A percentile compares a stretch with the other conserved stretches of the same genome.
Conservation (phyloP, 2,888 invertebrate genomes). For the Ectobius pallidus region DNA sequence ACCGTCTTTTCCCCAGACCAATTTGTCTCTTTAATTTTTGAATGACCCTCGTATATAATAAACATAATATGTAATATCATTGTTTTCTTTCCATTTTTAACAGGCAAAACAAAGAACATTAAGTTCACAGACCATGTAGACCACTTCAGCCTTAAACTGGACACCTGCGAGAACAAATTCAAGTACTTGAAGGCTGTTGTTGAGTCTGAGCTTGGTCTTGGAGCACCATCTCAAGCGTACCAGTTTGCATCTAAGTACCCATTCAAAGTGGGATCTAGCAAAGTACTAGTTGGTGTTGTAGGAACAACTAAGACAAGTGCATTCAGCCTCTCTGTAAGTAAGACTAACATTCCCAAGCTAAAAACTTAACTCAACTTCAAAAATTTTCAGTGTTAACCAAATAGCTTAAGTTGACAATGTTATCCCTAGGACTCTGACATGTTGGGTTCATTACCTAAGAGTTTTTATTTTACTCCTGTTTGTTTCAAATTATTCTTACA, state of each 20-base stretch:
- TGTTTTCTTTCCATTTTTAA: not conserved
- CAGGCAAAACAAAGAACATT: slow-evolving; percentile 45
- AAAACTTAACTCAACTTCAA: too few relatives aligned
- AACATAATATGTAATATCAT: too few relatives aligned
- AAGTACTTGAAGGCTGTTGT: slow-evolving; percentile 2
- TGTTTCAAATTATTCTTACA: too few relatives aligned
- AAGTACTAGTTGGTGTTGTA: slow-evolving; percentile 71
- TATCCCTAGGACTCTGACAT: not conserved
- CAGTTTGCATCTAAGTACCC: slow-evolving; percentile 54
- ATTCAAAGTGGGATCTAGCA: slow-evolving; percentile 77
- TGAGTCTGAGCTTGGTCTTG: slow-evolving; percentile 2
- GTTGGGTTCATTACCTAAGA: too few relatives aligned
- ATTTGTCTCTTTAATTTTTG: too few relatives aligned
- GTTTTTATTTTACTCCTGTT: too few relatives aligned
- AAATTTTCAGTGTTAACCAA: not conserved
- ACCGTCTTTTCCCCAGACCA: too few relatives aligned
- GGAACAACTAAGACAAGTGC: slow-evolving; percentile 46
- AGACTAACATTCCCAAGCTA: too few relatives aligned
- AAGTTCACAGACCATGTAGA: slow-evolving; percentile 49
- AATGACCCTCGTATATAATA: too few relatives aligned
- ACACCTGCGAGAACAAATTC: slow-evolving; percentile 64
- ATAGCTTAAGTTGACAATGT: too few relatives aligned
- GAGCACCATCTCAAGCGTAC: not conserved
- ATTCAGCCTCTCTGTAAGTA: slow-evolving; percentile 8
- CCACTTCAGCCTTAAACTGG: not conserved